Base-by-base conservation (phyloP, 2,113 vertebrate species). In the Elgaria multicarinata region DNA sequence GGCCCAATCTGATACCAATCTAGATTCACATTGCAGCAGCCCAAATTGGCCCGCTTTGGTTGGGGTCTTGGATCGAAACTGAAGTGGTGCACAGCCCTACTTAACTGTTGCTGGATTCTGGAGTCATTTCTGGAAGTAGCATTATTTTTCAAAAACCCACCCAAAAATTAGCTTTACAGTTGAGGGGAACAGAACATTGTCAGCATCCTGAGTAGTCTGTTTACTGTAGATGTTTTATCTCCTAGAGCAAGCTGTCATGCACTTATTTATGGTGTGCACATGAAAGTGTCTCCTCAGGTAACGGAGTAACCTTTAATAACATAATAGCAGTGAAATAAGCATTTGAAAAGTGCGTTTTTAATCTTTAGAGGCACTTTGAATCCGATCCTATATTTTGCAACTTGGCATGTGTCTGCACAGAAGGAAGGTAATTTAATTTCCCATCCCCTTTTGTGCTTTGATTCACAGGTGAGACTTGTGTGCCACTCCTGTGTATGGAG, bases 381-480 rank as follows among this genome's bases (percentile, higher is more conserved):
- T 95, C 91, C 13, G 90, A 84, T 77, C 39, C 66, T 88, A 8
- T 76, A 75, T 84, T 89, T 93, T 86, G 87, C 50, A 92, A 87
- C 85, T 90, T 91, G 26, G 28, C 62, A 20, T 14, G 13, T 58
- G 6, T 77, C 67, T 90, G 31, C 72, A 44, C 39, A 89, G 53
- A 33, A 82, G 79, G 39, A 90, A 93, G 80, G 31, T 1, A 90
- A 90, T 93, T 93, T 95, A 46, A 87, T 95, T 92, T 83, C 42
- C 33, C 44, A 10, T 85, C 71, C 53, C 85, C 62, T 86, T 85
- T 92, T 93, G 55, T 86, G 24, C 87, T 95, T 93, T 90, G 80
- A 86, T 90, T 89, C 91, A 31, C 77, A 89, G 75, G 24, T 55
- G 72, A 80, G 77, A 83, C 39, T 86, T 91, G 0, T 94, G 94